Conservation (phyloP, 2,113 vertebrate genomes). For the Actenoides lindsayi region DNA sequence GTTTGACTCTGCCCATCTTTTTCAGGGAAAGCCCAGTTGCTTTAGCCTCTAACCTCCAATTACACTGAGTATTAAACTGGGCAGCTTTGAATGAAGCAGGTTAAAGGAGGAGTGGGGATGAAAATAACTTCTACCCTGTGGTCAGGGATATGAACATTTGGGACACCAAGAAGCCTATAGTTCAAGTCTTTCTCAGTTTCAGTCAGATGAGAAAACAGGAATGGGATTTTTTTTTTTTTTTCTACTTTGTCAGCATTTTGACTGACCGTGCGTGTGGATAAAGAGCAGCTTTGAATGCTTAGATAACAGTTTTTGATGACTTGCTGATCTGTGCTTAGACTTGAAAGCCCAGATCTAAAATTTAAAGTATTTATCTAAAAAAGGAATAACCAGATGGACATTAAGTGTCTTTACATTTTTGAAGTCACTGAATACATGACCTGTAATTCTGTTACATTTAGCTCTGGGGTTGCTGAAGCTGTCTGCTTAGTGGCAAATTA, state of each 20-base stretch:
- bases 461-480: not conserved
- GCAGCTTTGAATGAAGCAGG: not conserved
- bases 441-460: not conserved
- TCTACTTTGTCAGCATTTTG: not conserved
- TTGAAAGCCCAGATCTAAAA: not conserved
- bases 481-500: not conserved
- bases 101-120: not conserved
- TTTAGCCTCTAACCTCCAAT: not conserved
- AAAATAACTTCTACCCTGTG: not conserved
- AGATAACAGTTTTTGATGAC: not conserved
- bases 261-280: not conserved
- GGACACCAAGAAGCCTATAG: not conserved
- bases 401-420: not conserved
- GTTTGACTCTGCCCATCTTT: not conserved
- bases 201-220: not conserved
- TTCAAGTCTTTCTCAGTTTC: not conserved
- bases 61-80: not conserved
- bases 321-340: not conserved
- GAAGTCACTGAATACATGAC: not conserved
- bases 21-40: not conserved
- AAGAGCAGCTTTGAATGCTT: not conserved
- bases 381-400: not conserved
- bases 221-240: not conserved
- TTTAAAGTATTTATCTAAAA: not conserved
- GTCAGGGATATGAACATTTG: not conserved